A percentile compares a stretch with the other conserved stretches of the same genome.
These are phyloP conservation scores for Cyprinodon brontotheroides DNA, from an alignment of 2,113 vertebrate species.

Conservation along the genomic window DNA sequence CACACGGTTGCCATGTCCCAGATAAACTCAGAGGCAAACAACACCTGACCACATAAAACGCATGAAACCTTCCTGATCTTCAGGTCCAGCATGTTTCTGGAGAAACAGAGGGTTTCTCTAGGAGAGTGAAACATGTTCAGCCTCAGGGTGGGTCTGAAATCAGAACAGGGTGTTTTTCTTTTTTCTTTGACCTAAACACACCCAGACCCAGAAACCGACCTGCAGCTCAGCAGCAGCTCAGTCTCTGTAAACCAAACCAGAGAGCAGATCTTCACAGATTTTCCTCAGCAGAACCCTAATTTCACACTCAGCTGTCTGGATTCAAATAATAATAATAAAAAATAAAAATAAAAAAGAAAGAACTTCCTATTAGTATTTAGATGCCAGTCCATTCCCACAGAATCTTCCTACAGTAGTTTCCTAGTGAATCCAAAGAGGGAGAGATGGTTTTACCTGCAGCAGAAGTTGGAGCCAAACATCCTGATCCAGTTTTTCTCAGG, in stretches of 20 bases:
- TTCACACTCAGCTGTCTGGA: neutral
- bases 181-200: neutral
- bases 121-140: neutral
- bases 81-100: neutral
- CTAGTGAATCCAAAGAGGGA: slow-evolving; percentile 1
- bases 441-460: slow-evolving; percentile 40
- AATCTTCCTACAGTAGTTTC: neutral
- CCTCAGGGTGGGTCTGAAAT: neutral
- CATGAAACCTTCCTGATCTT: neutral
- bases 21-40: neutral
- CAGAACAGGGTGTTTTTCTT: neutral
- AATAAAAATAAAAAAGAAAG: neutral
- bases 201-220: neutral
- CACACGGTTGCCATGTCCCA: neutral
- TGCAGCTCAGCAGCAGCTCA: neutral
- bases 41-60: neutral
- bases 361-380: neutral
- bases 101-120: neutral
- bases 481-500: slow-evolving; percentile 29
- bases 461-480: slow-evolving; percentile 41
- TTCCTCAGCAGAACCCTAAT: neutral
- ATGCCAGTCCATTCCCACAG: neutral
- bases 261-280: neutral
- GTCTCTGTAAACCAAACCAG: neutral
- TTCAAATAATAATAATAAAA: too few species aligned